phyloP scores from a whole-genome alignment of 1,140 invertebrate species.

The Heliconius melpomene region DNA sequence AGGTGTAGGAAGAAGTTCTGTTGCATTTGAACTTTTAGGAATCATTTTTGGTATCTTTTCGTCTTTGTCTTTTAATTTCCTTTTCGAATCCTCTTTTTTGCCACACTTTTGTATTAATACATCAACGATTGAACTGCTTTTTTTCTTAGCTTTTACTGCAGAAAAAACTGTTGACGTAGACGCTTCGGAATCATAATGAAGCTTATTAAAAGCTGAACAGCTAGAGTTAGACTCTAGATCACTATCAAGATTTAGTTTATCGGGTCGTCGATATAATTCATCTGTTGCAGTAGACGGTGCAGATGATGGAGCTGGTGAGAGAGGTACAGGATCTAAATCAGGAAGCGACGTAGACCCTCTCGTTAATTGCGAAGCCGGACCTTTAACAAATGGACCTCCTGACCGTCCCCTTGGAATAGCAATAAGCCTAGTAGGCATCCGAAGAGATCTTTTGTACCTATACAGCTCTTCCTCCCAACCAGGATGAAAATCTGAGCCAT shows the following conservation, averaged over 20 bases:
- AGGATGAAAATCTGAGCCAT: constrained; percentile 87
- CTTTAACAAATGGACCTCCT: constrained; percentile 65
- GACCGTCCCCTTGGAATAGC: constrained; percentile 83
- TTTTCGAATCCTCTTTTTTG: constrained; percentile 81
- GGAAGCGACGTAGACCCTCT: constrained; percentile 87
- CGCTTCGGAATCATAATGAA: constrained; percentile 86
- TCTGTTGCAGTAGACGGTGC: constrained; percentile 72
- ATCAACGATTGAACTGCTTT: constrained; percentile 84
- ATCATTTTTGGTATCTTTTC: constrained; percentile 78
- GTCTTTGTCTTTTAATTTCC: constrained; percentile 81
- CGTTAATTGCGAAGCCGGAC: constrained; percentile 56
- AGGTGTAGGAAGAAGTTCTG: constrained; percentile 84
- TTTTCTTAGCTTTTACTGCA: constrained; percentile 78
- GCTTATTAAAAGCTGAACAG: constrained; percentile 81
- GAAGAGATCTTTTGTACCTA: constrained; percentile 88
- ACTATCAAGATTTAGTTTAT: constrained; percentile 81
- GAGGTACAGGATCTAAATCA: constrained; percentile 86
- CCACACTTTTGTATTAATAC: constrained; percentile 84
- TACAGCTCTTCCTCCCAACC: constrained; percentile 92
- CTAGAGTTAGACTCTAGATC: constrained; percentile 86
- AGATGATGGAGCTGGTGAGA: constrained; percentile 84
- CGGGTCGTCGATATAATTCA: constrained; percentile 74
- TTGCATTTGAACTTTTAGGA: constrained; percentile 78
- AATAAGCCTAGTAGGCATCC: constrained; percentile 89
- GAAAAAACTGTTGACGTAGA: constrained; percentile 83